These are phyloP conservation scores for Muscicapa adusta DNA, from an alignment of 2,113 vertebrate species.

Conservation along the genomic window DNA sequence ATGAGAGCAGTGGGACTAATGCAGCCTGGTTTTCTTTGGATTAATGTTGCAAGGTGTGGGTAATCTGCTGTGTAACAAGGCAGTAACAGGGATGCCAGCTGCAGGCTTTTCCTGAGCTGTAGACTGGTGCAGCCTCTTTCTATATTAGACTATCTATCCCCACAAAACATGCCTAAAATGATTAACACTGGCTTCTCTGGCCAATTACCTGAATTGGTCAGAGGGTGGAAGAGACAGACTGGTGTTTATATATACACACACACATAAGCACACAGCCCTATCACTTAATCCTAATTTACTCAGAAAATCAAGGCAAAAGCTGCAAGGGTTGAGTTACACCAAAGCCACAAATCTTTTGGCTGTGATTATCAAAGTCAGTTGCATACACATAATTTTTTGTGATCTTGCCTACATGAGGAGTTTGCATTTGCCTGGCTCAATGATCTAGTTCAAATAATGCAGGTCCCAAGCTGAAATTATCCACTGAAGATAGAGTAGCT, in stretches of 20 bases:
- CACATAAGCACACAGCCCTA: neutral
- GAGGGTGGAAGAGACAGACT: neutral
- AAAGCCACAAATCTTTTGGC: neutral
- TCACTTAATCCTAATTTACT: neutral
- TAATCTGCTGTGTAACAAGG: neutral
- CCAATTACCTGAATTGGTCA: neutral
- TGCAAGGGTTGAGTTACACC: neutral
- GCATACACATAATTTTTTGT: neutral
- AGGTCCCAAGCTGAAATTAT: neutral
- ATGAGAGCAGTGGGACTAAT: neutral
- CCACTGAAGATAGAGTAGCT: fast-evolving
- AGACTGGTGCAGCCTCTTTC: neutral
- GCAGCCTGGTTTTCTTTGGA: neutral
- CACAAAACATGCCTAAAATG: neutral
- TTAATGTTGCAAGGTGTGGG: neutral
- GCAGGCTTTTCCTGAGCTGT: neutral
- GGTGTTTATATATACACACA: neutral
- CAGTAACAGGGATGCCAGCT: neutral
- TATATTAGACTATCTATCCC: neutral
- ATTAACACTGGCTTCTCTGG: neutral
- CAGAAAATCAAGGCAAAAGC: neutral
- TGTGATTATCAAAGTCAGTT: neutral
- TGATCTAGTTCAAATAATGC: fast-evolving
- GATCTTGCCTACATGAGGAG: neutral
- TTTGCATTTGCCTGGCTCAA: neutral